Percentiles rank a stretch among this genome's conserved stretches.
phyloP scores from a whole-genome alignment of 2,888 invertebrate genomes.

The Polymixis lichenea region DNA sequence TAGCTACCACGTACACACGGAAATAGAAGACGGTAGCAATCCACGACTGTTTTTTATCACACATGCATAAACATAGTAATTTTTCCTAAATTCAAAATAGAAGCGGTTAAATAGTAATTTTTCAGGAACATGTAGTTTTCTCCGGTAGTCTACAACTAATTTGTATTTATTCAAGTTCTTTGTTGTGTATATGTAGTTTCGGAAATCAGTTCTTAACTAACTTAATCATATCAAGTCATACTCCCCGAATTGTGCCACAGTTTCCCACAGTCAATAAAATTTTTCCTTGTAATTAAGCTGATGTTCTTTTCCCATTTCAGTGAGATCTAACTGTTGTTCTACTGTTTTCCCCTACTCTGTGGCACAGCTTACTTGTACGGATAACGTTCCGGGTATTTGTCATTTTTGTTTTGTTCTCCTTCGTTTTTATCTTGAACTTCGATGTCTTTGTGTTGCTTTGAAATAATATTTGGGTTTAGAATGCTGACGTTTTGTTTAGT shows the following conservation, averaged over 20 bases:
- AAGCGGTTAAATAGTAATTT: neutral
- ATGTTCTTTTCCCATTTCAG: neutral
- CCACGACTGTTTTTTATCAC: neutral
- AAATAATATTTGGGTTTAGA: slow-evolving; percentile 51
- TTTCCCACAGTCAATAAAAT: neutral
- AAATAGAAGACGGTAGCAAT: neutral
- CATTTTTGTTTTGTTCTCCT: slow-evolving; percentile 62
- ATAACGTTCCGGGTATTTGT: slow-evolving; percentile 61
- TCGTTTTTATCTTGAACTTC: slow-evolving; percentile 54
- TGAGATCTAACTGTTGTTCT: neutral
- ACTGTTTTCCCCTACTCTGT: slow-evolving; percentile 7
- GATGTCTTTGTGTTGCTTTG: slow-evolving; percentile 49
- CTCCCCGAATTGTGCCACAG: too few relatives aligned
- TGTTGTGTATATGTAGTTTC: too few relatives aligned
- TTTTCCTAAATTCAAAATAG: neutral
- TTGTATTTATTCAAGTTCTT: neutral
- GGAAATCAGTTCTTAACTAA: neutral
- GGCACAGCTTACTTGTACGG: slow-evolving; percentile 36
- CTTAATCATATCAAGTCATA: neutral
- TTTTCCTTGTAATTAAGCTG: neutral
- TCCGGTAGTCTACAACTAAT: neutral
- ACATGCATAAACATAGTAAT: neutral
- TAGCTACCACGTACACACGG: neutral
- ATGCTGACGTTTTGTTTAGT: slow-evolving; percentile 35
- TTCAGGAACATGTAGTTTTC: neutral